These are phyloP conservation scores for Stenopsyche tienmushanensis DNA, from an alignment of 1,140 invertebrate genomes.

Conservation along the genomic window DNA sequence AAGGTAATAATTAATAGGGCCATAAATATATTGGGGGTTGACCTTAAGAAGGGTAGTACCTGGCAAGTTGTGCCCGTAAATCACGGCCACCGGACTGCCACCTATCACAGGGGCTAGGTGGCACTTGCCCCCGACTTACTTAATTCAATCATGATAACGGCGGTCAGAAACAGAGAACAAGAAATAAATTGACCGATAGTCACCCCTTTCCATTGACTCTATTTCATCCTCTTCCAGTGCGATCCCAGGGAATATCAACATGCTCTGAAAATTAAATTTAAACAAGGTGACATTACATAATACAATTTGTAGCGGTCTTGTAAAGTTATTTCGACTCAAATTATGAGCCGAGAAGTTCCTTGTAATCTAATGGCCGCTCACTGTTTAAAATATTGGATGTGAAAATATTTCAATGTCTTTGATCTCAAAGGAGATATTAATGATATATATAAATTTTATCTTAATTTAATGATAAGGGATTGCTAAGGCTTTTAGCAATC, in stretches of 20 bases:
- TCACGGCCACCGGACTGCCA: constrained; percentile 18
- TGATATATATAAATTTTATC: too few relatives aligned
- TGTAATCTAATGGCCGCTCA: too few relatives aligned
- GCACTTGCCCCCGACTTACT: constrained; percentile 28
- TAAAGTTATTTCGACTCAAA: too few relatives aligned
- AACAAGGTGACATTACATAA: too few relatives aligned
- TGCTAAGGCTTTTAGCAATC: too few relatives aligned
- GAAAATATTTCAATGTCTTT: too few relatives aligned
- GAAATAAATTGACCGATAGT: constrained; percentile 41
- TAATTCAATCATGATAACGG: constrained; percentile 43
- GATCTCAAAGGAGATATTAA: too few relatives aligned
- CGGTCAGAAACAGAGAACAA: constrained; percentile 40
- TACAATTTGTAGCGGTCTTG: too few relatives aligned
- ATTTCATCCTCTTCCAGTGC: not conserved
- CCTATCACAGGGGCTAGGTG: constrained; percentile 7
- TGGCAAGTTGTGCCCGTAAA: constrained; percentile 24
- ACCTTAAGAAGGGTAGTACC: constrained; percentile 23
- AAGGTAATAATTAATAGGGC: constrained; percentile 32
- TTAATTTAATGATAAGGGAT: too few relatives aligned
- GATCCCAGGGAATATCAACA: not conserved
- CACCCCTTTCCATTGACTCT: constrained; percentile 3
- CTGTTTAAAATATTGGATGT: too few relatives aligned
- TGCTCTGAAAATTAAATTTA: too few relatives aligned
- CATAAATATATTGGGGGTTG: constrained; percentile 25
- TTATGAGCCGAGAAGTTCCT: too few relatives aligned